A percentile compares a stretch with the other conserved stretches of the same genome.
Evolutionary conservation across 2,113 vertebrate species (phyloP).

Genomic region (Chloropsis cyanopogon): DNA sequence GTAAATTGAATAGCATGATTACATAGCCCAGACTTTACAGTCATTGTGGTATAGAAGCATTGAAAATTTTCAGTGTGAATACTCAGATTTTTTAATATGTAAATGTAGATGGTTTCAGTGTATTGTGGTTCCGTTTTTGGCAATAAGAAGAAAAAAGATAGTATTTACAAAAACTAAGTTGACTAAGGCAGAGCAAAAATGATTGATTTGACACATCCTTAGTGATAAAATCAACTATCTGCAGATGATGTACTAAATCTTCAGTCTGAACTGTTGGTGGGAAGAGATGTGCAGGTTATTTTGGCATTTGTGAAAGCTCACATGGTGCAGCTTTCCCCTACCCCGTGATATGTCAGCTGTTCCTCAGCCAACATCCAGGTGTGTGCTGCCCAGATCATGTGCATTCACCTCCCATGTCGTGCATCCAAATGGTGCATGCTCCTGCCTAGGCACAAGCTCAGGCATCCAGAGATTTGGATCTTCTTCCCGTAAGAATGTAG

Average conservation of each 20-base stretch:
- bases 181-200: background rate
- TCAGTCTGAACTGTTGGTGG: background rate
- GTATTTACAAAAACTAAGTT: background rate
- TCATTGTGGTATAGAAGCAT: background rate
- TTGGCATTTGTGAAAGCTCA: accelerated
- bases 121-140: background rate
- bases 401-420: accelerated
- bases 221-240: background rate
- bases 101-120: background rate
- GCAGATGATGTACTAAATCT: background rate
- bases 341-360: background rate
- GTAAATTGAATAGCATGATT: background rate
- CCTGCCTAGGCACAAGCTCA: background rate
- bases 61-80: background rate
- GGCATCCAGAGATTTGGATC: background rate
- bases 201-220: background rate
- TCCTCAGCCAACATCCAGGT: background rate
- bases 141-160: background rate
- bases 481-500: background rate
- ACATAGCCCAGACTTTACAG: background rate
- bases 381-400: background rate
- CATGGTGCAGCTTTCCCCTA: background rate
- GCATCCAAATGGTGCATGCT: background rate
- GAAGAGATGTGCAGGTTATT: background rate
- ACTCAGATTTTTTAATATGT: background rate